Evolutionary conservation across 2,113 vertebrate genomes (phyloP).

Genomic region (Rhinolophus ferrumequinum): DNA sequence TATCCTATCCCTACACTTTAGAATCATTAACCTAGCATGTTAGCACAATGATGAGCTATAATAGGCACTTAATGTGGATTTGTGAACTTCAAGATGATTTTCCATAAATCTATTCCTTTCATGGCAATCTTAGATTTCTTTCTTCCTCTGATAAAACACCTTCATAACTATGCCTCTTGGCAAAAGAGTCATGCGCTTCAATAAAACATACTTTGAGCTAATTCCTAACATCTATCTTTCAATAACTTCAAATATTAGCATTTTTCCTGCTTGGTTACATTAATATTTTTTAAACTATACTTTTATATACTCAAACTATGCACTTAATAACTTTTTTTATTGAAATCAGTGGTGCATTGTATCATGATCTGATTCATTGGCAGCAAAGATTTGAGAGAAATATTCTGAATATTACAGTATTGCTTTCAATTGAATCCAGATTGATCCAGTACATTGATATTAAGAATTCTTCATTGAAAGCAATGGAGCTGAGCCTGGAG

Average conservation of each 20-base stretch:
- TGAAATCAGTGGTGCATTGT: slow-evolving; percentile 51
- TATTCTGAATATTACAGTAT: neutral
- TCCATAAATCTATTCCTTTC: neutral
- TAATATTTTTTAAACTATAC: neutral
- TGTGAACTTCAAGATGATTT: neutral
- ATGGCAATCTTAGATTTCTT: neutral
- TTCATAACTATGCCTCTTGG: neutral
- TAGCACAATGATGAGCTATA: neutral
- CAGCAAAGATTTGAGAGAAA: slow-evolving; percentile 42
- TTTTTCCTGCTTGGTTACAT: neutral
- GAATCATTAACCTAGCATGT: neutral
- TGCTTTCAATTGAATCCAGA: slow-evolving; percentile 33
- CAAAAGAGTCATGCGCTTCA: neutral
- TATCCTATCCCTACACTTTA: neutral
- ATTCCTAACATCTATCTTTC: neutral
- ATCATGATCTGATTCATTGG: slow-evolving; percentile 17
- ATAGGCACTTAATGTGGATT: neutral
- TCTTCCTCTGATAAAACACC: neutral
- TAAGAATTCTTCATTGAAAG: slow-evolving; percentile 37
- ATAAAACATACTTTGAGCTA: neutral
- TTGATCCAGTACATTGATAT: neutral
- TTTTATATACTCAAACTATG: neutral
- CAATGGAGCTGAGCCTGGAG: neutral
- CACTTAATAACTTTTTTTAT: slow-evolving; percentile 33
- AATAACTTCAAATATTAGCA: slow-evolving; percentile 34